phyloP scores from a whole-genome alignment of 2,888 invertebrate species.

The Hypercompe scribonia region DNA sequence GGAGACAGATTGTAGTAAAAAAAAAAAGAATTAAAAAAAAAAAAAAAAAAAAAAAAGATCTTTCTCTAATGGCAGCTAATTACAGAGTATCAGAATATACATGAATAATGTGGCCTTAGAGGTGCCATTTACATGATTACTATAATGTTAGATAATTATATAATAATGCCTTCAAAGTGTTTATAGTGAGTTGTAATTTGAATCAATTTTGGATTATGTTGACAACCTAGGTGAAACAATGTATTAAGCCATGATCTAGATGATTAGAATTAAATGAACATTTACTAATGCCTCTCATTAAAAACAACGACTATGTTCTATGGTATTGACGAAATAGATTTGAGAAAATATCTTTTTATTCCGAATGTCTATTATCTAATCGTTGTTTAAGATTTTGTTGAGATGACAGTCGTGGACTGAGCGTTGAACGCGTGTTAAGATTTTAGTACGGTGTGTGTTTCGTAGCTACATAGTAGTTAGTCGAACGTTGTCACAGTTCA shows the following conservation, averaged over 20 bases:
- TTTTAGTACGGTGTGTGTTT: no score
- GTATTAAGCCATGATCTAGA: background rate
- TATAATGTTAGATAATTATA: constrained; percentile 37
- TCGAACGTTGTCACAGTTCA: no score
- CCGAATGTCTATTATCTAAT: no score
- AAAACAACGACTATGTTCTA: background rate
- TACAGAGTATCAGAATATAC: background rate
- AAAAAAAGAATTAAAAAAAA: no score
- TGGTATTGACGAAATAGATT: no score
- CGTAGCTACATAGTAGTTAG: no score
- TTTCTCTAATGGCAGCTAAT: constrained; percentile 12
- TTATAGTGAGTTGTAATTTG: background rate
- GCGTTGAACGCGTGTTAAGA: no score
- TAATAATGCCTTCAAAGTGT: background rate
- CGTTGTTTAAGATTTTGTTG: background rate
- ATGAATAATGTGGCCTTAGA: constrained; percentile 17
- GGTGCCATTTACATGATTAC: constrained; percentile 17
- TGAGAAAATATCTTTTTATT: no score
- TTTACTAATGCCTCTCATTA: background rate
- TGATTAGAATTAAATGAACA: no score
- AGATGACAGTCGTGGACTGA: background rate
- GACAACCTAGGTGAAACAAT: background rate
- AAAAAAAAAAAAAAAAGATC: no score
- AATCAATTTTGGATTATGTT: background rate
- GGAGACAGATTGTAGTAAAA: no score